phyloP scores from a whole-genome alignment of 2,113 vertebrate species.

The Hippocampus abdominalis region DNA sequence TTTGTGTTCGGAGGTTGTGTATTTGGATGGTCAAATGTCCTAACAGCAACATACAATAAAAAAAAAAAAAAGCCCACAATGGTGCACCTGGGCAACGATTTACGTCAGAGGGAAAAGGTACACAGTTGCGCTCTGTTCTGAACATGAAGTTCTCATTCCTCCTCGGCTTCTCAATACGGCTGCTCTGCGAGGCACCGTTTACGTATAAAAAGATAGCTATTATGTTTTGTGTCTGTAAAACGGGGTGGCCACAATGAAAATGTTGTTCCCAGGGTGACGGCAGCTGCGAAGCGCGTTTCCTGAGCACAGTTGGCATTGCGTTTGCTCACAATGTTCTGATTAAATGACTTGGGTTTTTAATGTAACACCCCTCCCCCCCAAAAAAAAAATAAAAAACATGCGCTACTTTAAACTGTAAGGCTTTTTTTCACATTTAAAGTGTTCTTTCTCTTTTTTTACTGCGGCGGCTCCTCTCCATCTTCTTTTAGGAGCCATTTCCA shows the following conservation, averaged over 20 bases:
- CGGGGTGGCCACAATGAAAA: too few species aligned
- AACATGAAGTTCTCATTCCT: too few species aligned
- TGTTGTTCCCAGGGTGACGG: too few species aligned
- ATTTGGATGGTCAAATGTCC: neutral
- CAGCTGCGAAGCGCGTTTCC: too few species aligned
- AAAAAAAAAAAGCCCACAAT: neutral
- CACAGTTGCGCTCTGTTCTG: neutral
- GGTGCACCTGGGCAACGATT: neutral
- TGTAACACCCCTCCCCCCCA: neutral
- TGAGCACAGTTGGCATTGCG: too few species aligned
- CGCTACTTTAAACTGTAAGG: neutral
- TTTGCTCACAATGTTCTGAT: too few species aligned
- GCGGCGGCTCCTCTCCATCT: neutral
- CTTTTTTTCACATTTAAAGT: neutral
- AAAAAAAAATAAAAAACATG: neutral
- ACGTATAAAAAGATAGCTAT: too few species aligned
- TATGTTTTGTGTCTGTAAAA: too few species aligned
- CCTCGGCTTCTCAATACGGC: too few species aligned
- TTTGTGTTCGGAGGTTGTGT: neutral
- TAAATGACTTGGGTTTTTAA: neutral
- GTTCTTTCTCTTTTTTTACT: too few species aligned
- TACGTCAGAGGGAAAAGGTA: neutral
- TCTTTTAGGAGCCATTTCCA: neutral
- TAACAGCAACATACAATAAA: neutral
- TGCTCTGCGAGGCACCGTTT: too few species aligned